A percentile compares a stretch with the other conserved stretches of the same genome.
phyloP scores from a whole-genome alignment of 2,888 invertebrate species.

The Spicauda simplicius region DNA sequence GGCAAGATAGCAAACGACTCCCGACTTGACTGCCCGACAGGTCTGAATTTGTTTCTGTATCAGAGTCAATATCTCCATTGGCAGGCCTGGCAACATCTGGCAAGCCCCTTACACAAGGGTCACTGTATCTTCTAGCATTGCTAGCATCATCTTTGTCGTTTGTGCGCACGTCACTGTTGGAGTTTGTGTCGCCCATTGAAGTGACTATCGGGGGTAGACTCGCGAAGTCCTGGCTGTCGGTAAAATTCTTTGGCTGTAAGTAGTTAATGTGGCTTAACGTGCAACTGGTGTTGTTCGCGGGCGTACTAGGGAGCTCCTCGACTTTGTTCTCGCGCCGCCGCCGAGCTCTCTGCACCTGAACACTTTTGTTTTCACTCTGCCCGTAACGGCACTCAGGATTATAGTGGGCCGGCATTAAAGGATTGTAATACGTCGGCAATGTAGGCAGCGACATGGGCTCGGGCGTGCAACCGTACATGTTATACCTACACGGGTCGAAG shows the following conservation, averaged over 20 bases:
- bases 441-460: slow-evolving; percentile 88
- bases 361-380: slow-evolving; percentile 65
- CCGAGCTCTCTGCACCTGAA: slow-evolving; percentile 68
- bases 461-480: slow-evolving; percentile 79
- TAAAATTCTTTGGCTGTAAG: slow-evolving; percentile 71
- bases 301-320: slow-evolving; percentile 63
- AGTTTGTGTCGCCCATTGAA: slow-evolving; percentile 77
- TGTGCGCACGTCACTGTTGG: slow-evolving; percentile 67
- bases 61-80: slow-evolving; percentile 80
- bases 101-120: slow-evolving; percentile 86
- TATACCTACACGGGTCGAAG: slow-evolving; percentile 78
- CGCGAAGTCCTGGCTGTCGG: slow-evolving; percentile 83
- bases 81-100: slow-evolving; percentile 70
- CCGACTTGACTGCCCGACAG: slow-evolving; percentile 83
- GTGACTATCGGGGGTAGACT: slow-evolving; percentile 90
- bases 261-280: slow-evolving; percentile 56
- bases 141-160: slow-evolving; percentile 81
- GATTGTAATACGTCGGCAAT: slow-evolving; percentile 83
- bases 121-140: slow-evolving; percentile 86
- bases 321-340: slow-evolving; percentile 63
- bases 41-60: slow-evolving; percentile 82
- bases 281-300: slow-evolving; percentile 50
- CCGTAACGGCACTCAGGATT: slow-evolving; percentile 69
- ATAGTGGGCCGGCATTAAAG: slow-evolving; percentile 54
- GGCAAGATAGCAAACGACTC: slow-evolving; percentile 85